Evolutionary conservation across 2,797 vertebrate genomes (phyloP).

Genomic region (Natrix natrix): DNA sequence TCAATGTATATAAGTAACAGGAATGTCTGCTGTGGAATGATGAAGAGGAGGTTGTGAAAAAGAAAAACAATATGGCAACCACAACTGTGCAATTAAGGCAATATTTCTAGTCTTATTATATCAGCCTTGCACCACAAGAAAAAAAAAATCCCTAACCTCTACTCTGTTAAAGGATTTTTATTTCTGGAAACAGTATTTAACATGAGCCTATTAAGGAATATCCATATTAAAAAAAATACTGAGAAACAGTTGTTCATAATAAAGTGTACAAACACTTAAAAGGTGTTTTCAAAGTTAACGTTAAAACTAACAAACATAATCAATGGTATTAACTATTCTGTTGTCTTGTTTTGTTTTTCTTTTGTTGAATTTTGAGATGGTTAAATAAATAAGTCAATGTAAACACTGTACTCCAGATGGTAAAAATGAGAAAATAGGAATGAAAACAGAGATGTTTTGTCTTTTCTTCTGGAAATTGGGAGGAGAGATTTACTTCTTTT

Average conservation of each 20-base stretch:
- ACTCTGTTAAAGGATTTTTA: not conserved
- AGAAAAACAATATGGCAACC: not conserved
- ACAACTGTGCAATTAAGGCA: not conserved
- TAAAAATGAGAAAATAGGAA: not conserved
- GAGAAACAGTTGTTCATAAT: not conserved
- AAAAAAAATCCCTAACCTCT: not conserved
- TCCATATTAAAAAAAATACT: not conserved
- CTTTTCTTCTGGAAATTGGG: no score
- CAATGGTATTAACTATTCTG: not conserved
- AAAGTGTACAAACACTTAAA: not conserved
- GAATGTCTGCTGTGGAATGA: not conserved
- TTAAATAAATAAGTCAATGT: not conserved
- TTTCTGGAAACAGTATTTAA: not conserved
- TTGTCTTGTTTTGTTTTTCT: not conserved
- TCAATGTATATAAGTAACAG: not conserved
- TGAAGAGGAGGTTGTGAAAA: not conserved
- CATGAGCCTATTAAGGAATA: not conserved
- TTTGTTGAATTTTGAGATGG: not conserved
- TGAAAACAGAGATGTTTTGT: not conserved
- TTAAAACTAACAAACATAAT: not conserved
- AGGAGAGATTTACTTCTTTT: not conserved
- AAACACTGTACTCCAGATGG: not conserved
- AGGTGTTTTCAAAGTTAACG: not conserved
- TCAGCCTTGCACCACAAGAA: not conserved
- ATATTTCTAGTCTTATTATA: not conserved